These are phyloP conservation scores for Sarcophaga variegata DNA, from an alignment of 2,888 invertebrate species.

Conservation along the genomic window DNA sequence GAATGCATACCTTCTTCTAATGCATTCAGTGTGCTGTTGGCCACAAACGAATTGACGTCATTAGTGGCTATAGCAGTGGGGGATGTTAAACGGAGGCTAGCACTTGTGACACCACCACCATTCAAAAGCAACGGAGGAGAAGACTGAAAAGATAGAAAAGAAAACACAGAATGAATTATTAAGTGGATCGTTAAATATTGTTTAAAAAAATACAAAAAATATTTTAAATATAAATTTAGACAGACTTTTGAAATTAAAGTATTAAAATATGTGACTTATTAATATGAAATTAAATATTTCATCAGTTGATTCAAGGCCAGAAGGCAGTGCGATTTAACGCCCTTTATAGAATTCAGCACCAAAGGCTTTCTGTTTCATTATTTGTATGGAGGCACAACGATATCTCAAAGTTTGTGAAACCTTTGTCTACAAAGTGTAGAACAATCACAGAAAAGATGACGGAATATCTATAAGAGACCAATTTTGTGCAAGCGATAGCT, in stretches of 20 bases:
- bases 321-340: too few relatives aligned
- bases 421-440: too few relatives aligned
- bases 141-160: constrained; percentile 41
- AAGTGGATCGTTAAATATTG: neutral
- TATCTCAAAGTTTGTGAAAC: too few relatives aligned
- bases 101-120: constrained; percentile 14
- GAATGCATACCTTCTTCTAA: constrained; percentile 57
- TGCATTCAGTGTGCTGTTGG: constrained; percentile 45
- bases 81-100: constrained; percentile 33
- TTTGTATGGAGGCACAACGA: too few relatives aligned
- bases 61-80: constrained; percentile 23
- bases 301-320: too few relatives aligned
- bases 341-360: too few relatives aligned
- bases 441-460: too few relatives aligned
- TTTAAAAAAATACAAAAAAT: neutral
- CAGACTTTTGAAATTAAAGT: neutral
- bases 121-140: constrained; percentile 53
- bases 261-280: neutral
- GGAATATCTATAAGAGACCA: too few relatives aligned
- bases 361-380: too few relatives aligned
- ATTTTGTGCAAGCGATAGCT: too few relatives aligned
- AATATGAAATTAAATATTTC: too few relatives aligned
- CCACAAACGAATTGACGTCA: constrained; percentile 54
- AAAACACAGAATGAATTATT: neutral
- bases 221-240: neutral